Evolutionary conservation across 2,113 vertebrate species (phyloP).

Genomic region (Jaculus jaculus): DNA sequence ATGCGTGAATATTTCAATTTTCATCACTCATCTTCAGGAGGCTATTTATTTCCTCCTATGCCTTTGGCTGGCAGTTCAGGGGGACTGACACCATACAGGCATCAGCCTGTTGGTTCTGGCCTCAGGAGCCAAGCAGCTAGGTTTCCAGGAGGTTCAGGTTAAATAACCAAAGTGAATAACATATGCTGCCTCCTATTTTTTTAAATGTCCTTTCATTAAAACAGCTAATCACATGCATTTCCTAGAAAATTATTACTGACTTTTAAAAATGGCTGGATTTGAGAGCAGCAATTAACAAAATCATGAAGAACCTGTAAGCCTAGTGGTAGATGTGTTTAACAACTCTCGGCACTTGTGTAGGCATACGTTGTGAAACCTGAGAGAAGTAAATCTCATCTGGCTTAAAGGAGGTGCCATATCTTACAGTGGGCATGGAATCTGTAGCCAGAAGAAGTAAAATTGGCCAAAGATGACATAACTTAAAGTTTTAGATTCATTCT

Average conservation of each 20-base stretch:
- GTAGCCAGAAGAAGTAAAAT: not conserved
- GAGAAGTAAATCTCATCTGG: not conserved
- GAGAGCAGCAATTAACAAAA: constrained; percentile 43
- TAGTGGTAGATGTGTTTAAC: not conserved
- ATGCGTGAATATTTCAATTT: constrained; percentile 21
- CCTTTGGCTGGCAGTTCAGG: not conserved
- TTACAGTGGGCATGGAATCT: not conserved
- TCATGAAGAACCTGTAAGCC: not conserved
- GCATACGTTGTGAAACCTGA: not conserved
- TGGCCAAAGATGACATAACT: not conserved
- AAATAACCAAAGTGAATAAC: constrained; percentile 53
- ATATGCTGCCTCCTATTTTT: not conserved
- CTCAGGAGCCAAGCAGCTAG: not conserved
- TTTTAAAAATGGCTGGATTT: constrained; percentile 60
- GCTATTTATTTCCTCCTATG: not conserved
- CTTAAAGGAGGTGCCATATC: not conserved
- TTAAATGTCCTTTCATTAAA: constrained; percentile 50
- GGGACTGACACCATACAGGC: not conserved
- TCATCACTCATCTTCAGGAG: not conserved
- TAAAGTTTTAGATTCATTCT: constrained; percentile 39
- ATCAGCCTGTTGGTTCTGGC: not conserved
- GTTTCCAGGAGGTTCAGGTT: not conserved
- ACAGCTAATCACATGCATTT: constrained; percentile 28
- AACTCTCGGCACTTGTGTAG: not conserved
- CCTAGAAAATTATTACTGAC: constrained; percentile 18